phyloP scores from a whole-genome alignment of 1,140 invertebrate species.

The Heliconius hewitsoni region DNA sequence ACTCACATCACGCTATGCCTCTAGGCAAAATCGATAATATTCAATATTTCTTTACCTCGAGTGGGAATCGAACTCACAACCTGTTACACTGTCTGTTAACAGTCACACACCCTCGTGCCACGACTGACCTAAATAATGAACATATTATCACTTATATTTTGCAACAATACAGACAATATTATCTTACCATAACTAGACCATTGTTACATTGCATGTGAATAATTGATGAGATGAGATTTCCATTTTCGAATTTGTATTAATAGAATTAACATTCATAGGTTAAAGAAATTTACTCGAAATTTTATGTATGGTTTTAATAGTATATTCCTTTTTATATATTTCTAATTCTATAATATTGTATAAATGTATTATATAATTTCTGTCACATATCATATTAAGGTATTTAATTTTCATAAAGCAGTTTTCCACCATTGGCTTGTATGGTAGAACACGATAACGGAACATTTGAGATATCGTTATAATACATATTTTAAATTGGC shows the following conservation, averaged over 20 bases:
- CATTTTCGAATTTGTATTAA: background rate
- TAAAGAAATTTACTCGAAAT: background rate
- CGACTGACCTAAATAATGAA: no score
- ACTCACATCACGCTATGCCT: no score
- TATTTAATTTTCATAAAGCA: background rate
- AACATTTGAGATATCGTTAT: background rate
- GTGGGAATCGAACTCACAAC: no score
- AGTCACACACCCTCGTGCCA: no score
- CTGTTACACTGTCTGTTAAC: no score
- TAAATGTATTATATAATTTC: no score
- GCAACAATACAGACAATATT: background rate
- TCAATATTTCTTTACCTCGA: no score
- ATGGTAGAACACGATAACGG: background rate
- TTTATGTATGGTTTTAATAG: no score
- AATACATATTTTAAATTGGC: conserved; percentile 3
- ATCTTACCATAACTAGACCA: background rate
- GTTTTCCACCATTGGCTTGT: background rate
- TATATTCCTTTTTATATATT: no score
- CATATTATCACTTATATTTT: background rate
- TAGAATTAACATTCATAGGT: background rate
- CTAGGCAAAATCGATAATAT: no score
- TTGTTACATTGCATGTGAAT: background rate
- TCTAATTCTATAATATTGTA: no score
- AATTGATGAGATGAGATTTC: background rate
- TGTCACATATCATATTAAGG: no score